Evolutionary conservation across 2,888 invertebrate species (phyloP).

Genomic region (Piscicola geometra): DNA sequence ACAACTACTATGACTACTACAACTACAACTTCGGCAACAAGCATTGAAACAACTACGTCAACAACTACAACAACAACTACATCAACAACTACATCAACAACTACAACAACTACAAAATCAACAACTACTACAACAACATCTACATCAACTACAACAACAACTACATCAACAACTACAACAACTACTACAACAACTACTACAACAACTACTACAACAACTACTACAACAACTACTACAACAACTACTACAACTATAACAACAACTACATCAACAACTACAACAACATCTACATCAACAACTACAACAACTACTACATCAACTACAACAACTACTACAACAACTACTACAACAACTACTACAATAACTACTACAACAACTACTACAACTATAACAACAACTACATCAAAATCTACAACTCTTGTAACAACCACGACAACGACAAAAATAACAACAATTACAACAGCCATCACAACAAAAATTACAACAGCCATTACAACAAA

Average conservation of each 20-base stretch:
- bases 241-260: constrained; percentile 41
- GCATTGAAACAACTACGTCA: constrained; percentile 35
- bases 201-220: constrained; percentile 35
- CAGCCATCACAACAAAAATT: neutral
- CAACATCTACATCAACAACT: constrained; percentile 41
- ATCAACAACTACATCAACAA: constrained; percentile 40
- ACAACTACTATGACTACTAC: constrained; percentile 43
- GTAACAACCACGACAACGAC: neutral
- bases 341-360: constrained; percentile 40
- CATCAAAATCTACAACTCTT: neutral
- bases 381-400: constrained; percentile 21
- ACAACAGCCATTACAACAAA: neutral
- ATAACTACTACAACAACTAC: constrained; percentile 36
- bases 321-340: constrained; percentile 43
- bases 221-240: constrained; percentile 29
- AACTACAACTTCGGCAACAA: constrained; percentile 40
- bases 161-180: constrained; percentile 43
- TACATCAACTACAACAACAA: constrained; percentile 42
- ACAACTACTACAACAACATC: constrained; percentile 42
- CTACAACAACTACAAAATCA: constrained; percentile 43
- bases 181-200: constrained; percentile 40
- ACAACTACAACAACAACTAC: constrained; percentile 30
- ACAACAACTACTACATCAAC: constrained; percentile 42
- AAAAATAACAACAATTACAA: neutral
- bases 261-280: constrained; percentile 42